phyloP scores from a whole-genome alignment of 1,140 invertebrate species.

The Solen grandis region DNA sequence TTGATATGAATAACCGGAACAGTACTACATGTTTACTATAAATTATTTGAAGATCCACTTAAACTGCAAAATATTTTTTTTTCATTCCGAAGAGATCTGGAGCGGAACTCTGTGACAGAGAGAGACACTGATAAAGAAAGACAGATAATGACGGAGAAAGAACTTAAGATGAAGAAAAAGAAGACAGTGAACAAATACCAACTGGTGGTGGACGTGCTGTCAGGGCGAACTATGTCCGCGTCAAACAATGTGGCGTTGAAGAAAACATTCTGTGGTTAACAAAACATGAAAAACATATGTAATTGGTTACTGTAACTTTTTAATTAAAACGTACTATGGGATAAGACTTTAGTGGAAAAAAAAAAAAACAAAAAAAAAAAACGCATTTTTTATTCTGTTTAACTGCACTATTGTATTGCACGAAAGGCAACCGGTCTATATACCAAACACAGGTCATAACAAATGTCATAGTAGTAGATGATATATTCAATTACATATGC shows the following conservation, averaged over 20 bases:
- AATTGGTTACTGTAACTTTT: background rate
- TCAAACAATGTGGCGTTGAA: slow-evolving; percentile 40
- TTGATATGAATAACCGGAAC: background rate
- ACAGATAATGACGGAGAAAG: background rate
- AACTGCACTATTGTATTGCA: background rate
- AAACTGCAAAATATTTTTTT: background rate
- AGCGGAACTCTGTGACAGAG: background rate
- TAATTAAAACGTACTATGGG: background rate
- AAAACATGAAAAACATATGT: slow-evolving; percentile 9
- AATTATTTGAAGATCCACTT: background rate
- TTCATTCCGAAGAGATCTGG: background rate
- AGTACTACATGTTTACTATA: background rate
- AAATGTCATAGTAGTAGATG: too few relatives aligned
- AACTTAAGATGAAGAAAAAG: background rate
- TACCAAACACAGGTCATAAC: too few relatives aligned
- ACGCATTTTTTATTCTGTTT: background rate
- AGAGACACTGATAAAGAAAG: background rate
- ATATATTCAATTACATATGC: too few relatives aligned
- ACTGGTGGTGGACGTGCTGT: slow-evolving; percentile 40
- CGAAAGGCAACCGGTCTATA: background rate
- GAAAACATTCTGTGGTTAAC: slow-evolving; percentile 14
- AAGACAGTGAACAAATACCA: background rate
- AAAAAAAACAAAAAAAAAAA: background rate
- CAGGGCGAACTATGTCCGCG: slow-evolving; percentile 34
- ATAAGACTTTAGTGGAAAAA: background rate